These are phyloP conservation scores for Eilema sororculum DNA, from an alignment of 2,888 invertebrate species.

Conservation along the genomic window DNA sequence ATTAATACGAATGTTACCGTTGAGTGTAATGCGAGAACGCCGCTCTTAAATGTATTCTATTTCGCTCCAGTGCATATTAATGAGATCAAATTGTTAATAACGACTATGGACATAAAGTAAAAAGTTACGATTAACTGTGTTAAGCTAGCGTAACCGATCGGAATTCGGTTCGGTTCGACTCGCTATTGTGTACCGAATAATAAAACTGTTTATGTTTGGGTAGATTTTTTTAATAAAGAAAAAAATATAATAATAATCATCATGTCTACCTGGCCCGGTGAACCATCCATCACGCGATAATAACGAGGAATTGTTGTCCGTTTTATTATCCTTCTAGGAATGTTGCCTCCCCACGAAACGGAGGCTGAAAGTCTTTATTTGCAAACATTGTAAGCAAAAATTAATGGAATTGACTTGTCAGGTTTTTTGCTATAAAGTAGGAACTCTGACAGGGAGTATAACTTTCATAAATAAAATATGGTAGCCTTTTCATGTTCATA, in stretches of 20 bases:
- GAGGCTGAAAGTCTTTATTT: constrained; percentile 77
- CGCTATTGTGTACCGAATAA: constrained; percentile 78
- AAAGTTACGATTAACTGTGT: constrained; percentile 83
- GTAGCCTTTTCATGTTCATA: constrained; percentile 46
- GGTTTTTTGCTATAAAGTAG: constrained; percentile 36
- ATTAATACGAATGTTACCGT: constrained; percentile 71
- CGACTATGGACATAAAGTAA: constrained; percentile 70
- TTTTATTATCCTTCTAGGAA: constrained; percentile 74
- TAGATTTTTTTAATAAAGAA: constrained; percentile 64
- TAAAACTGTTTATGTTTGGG: constrained; percentile 83
- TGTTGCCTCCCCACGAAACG: constrained; percentile 59
- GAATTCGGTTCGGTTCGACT: constrained; percentile 78
- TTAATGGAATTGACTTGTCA: constrained; percentile 62
- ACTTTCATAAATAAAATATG: constrained; percentile 26
- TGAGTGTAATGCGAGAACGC: constrained; percentile 65
- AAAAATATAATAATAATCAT: constrained; percentile 69
- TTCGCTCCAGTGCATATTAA: constrained; percentile 81
- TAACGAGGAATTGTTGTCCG: constrained; percentile 78
- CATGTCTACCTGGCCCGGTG: constrained; percentile 76
- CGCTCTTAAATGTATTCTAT: constrained; percentile 73
- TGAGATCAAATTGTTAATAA: constrained; percentile 83
- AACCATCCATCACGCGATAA: constrained; percentile 79
- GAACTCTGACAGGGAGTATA: constrained; percentile 24
- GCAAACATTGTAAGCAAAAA: constrained; percentile 75
- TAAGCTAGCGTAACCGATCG: constrained; percentile 84